A percentile compares a stretch with the other conserved stretches of the same genome.
phyloP scores from a whole-genome alignment of 2,888 invertebrate genomes.

The Bombylius major region DNA sequence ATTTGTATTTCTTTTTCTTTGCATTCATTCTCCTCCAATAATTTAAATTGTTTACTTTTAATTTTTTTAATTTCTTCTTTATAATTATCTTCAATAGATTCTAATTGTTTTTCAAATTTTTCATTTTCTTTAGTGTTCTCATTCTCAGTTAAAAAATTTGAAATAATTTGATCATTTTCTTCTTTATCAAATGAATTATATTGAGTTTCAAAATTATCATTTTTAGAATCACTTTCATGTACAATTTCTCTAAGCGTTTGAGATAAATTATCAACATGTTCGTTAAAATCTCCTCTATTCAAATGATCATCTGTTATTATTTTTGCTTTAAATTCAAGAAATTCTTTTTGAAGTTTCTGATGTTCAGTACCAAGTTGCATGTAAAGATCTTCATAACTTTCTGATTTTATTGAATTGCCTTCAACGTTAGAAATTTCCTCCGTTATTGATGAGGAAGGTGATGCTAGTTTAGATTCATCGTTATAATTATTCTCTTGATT shows the following conservation, averaged over 20 bases:
- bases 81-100: background rate
- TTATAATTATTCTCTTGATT: background rate
- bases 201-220: background rate
- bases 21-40: background rate
- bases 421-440: no score
- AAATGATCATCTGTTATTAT: background rate
- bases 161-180: background rate
- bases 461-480: no score
- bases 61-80: background rate
- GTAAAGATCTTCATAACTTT: background rate
- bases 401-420: background rate
- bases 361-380: conserved; percentile 1
- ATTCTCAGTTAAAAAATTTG: background rate
- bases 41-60: background rate
- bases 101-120: background rate
- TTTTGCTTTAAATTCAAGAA: conserved; percentile 5
- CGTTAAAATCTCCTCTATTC: conserved; percentile 3
- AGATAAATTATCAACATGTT: conserved; percentile 1
- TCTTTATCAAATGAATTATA: background rate
- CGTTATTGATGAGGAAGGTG: no score
- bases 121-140: background rate
- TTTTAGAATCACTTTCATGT: background rate
- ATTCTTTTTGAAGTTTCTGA: conserved; percentile 2
- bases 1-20: background rate
- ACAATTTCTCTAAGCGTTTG: conserved; percentile 2